Evolutionary conservation across 2,888 invertebrate genomes (phyloP).

Genomic region (Molorchus minor): DNA sequence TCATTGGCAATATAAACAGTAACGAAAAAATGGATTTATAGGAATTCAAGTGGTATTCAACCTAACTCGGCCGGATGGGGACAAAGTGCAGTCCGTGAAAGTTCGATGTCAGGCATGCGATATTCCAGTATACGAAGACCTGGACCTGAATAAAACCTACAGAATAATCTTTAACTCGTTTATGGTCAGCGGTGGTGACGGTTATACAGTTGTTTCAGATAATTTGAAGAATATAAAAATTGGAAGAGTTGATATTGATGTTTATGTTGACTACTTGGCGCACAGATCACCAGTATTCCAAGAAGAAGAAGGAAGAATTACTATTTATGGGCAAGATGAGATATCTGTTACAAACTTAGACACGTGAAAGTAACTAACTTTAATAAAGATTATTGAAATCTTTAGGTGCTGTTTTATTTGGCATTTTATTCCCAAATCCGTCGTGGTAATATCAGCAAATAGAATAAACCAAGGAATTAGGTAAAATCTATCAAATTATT

Average conservation of each 20-base stretch:
- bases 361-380: neutral
- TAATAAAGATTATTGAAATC: no score
- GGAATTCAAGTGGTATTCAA: constrained; percentile 72
- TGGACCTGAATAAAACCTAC: constrained; percentile 69
- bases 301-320: constrained; percentile 68
- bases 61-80: constrained; percentile 67
- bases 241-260: constrained; percentile 67
- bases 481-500: no score
- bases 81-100: constrained; percentile 67
- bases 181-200: constrained; percentile 76
- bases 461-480: no score
- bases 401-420: no score
- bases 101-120: constrained; percentile 72
- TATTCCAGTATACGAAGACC: constrained; percentile 70
- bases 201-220: constrained; percentile 66
- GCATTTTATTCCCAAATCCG: no score
- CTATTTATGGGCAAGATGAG: constrained; percentile 15
- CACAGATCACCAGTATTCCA: constrained; percentile 64
- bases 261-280: constrained; percentile 65
- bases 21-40: constrained; percentile 47
- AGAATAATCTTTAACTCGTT: constrained; percentile 70
- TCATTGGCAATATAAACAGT: neutral
- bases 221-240: constrained; percentile 64
- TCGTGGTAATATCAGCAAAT: no score
- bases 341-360: constrained; percentile 7